Percentiles rank a stretch among this genome's conserved stretches.
phyloP scores from a whole-genome alignment of 2,888 invertebrate genomes.

The Synergus umbraculus region DNA sequence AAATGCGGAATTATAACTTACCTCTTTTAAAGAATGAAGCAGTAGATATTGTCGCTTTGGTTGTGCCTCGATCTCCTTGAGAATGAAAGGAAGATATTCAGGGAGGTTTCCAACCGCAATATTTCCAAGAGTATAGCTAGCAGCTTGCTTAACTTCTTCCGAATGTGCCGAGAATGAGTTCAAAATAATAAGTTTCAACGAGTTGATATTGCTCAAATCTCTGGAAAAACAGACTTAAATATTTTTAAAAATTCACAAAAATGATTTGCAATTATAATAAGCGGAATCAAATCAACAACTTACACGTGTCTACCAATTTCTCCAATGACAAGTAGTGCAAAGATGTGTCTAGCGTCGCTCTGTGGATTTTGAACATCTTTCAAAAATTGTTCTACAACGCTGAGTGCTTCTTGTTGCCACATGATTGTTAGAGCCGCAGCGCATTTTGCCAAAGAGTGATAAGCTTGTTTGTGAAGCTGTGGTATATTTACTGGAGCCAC shows the following conservation, averaged over 20 bases:
- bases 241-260: background rate
- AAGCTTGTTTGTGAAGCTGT: conserved; percentile 85
- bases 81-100: conserved; percentile 95
- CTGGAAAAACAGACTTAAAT: conserved; percentile 74
- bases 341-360: conserved; percentile 91
- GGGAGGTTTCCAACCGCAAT: conserved; percentile 97
- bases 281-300: conserved; percentile 72
- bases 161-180: conserved; percentile 93
- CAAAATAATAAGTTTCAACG: conserved; percentile 88
- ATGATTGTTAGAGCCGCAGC: conserved; percentile 95
- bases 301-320: conserved; percentile 97
- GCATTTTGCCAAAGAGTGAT: conserved; percentile 97
- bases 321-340: conserved; percentile 95
- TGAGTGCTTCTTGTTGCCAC: conserved; percentile 85
- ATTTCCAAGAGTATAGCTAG: conserved; percentile 97
- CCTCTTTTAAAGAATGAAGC: conserved; percentile 98
- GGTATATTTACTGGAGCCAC: conserved; percentile 82
- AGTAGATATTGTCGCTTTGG: conserved; percentile 97
- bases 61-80: conserved; percentile 95
- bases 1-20: conserved; percentile 68
- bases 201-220: conserved; percentile 87
- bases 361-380: conserved; percentile 85
- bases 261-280: background rate
- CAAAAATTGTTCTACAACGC: conserved; percentile 83
- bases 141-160: conserved; percentile 98